Base-by-base conservation (phyloP, 2,888 invertebrate species). In the Agrilus mali region DNA sequence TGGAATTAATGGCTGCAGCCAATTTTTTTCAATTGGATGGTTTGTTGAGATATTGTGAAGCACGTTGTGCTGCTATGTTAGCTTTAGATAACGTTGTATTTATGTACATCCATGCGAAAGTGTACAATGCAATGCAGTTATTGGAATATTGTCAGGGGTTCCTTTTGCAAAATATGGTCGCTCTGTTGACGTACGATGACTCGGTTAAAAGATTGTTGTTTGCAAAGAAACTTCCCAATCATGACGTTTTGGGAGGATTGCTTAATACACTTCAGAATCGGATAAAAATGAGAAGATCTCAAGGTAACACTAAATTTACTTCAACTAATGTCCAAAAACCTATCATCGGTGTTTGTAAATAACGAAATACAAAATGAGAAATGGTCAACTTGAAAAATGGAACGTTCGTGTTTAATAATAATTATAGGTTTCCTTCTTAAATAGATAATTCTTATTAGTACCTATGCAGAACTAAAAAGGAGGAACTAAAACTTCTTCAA, bases 31-130 rank as follows among this genome's bases (percentile, higher is more conserved):
- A 90, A 61, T 68, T 93, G 54, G 82, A 90, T 57, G 87, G 87
- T 3, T 69, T 93, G 33, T 72, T 90, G 55, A 70, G 87, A 45
- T 88, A 86, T 60, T 90, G 90, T 55, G 90, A 92, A 63, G 82
- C 85, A 2, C 75, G 86, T 43, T 89, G 90, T 56, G 86, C 90
- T 1, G 77, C 79, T 41, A 80, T 87, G 68, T 80, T 92, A 13
- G 85, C 87, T 57, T 73, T 88, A 47, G 88, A 90, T 59, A 92
- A 90, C 62, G 84, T 90, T 38, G 89, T 90, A 38, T 87, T 89
- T 14, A 86, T 92, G 73, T 93, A 92, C 59, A 90, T 90, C 57
- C 90, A 92, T 63, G 90, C 90, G 38, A 90, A 90, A 81, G 88
- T 90, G 14, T 90, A 92, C 60, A 88, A 86, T 57, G 90, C 90